These are phyloP conservation scores for Pterostichus niger DNA, from an alignment of 2,888 invertebrate species.

Conservation along the genomic window DNA sequence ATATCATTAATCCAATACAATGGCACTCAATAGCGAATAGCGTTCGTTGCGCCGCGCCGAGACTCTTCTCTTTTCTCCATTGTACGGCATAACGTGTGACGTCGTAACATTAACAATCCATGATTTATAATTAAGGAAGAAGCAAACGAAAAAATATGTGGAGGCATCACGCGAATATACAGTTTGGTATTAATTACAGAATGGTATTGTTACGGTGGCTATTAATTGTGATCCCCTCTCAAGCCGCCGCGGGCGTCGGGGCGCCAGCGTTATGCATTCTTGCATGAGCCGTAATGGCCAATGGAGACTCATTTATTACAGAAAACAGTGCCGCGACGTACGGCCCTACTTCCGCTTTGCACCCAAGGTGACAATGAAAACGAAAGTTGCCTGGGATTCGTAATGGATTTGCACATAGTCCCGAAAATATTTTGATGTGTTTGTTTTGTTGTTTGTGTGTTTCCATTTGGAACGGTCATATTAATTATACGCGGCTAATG, in stretches of 20 bases:
- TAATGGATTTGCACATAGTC: conserved; percentile 41
- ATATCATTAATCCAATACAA: conserved; percentile 44
- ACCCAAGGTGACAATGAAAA: conserved; percentile 59
- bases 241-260: conserved; percentile 8
- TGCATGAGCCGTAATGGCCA: conserved; percentile 36
- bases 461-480: conserved; percentile 19
- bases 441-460: conserved; percentile 48
- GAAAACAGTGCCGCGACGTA: conserved; percentile 42
- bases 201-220: conserved; percentile 55
- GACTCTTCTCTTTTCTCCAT: neutral
- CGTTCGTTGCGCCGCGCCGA: neutral
- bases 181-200: conserved; percentile 56
- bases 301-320: conserved; percentile 54
- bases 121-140: conserved; percentile 57
- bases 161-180: conserved; percentile 55
- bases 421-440: conserved; percentile 44
- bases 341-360: conserved; percentile 50
- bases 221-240: conserved; percentile 54
- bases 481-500: conserved; percentile 42
- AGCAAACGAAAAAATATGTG: conserved; percentile 58
- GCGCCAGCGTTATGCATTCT: conserved; percentile 7
- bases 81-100: conserved; percentile 41
- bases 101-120: conserved; percentile 58
- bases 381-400: conserved; percentile 38
- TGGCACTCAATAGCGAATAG: conserved; percentile 20